phyloP scores from a whole-genome alignment of 2,888 invertebrate species.

The Artemia sp. region DNA sequence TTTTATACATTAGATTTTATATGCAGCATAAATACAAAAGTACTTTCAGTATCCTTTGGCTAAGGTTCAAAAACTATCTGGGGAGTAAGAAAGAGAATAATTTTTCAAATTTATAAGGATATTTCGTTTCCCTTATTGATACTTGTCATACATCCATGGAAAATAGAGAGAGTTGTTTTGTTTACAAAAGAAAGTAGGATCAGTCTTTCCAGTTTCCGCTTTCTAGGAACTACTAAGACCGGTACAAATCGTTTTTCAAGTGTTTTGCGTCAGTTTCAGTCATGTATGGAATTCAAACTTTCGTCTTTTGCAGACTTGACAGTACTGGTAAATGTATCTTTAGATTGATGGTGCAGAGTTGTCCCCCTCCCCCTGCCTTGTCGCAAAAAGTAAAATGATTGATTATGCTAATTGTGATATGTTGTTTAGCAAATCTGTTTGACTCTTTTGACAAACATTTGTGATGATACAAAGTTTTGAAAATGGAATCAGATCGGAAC shows the following conservation, averaged over 20 bases:
- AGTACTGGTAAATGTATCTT: not conserved
- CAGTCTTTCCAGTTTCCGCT: not conserved
- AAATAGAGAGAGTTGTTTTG: too few relatives aligned
- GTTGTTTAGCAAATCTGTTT: conserved; percentile 11
- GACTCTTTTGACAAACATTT: not conserved
- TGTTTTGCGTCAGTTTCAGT: conserved; percentile 11
- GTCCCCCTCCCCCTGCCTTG: not conserved
- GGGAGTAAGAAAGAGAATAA: too few relatives aligned
- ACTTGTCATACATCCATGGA: too few relatives aligned
- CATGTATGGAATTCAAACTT: conserved; percentile 11
- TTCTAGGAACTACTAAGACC: not conserved
- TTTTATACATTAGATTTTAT: too few relatives aligned
- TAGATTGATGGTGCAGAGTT: conserved; percentile 4
- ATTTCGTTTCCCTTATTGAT: too few relatives aligned
- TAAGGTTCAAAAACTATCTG: too few relatives aligned
- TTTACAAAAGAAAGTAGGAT: too few relatives aligned
- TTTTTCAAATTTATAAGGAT: too few relatives aligned
- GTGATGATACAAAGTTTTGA: too few relatives aligned
- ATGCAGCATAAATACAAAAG: too few relatives aligned
- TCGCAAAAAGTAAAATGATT: not conserved
- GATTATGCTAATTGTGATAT: conserved; percentile 8
- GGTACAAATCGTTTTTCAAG: conserved; percentile 12
- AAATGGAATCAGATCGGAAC: too few relatives aligned
- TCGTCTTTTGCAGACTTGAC: conserved; percentile 8
- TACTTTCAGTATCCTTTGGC: too few relatives aligned